These are phyloP conservation scores for Hemistola chrysoprasaria DNA, from an alignment of 2,888 invertebrate genomes.

Conservation along the genomic window DNA sequence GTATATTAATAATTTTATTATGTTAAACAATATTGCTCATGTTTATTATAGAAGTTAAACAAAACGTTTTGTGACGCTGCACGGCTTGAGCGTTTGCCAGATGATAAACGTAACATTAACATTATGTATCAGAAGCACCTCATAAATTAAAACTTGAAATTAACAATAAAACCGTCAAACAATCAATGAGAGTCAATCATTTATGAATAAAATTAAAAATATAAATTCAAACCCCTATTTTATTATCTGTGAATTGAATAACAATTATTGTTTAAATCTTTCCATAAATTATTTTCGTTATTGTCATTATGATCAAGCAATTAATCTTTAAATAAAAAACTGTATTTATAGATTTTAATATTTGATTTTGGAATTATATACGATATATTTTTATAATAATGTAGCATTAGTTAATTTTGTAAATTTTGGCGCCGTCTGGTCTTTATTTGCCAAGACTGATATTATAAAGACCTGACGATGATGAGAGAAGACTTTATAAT, in stretches of 20 bases:
- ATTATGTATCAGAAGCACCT: conserved; percentile 18
- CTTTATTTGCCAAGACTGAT: no score
- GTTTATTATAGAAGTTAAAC: no score
- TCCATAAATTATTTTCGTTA: conserved; percentile 27
- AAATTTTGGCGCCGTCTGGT: no score
- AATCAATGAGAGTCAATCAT: conserved; percentile 34
- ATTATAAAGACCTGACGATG: no score
- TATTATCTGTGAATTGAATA: conserved; percentile 73
- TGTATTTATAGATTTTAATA: not conserved
- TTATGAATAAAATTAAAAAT: conserved; percentile 37
- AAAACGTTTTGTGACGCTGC: no score
- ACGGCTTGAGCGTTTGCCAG: no score
- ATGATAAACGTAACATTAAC: no score
- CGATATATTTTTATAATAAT: conserved; percentile 15
- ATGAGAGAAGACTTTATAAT: no score
- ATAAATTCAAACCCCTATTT: conserved; percentile 76
- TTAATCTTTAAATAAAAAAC: no score
- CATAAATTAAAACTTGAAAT: conserved; percentile 18
- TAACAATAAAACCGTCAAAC: conserved; percentile 29
- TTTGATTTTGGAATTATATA: conserved; percentile 5
- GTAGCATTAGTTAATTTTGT: no score
- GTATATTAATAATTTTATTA: no score
- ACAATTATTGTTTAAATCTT: conserved; percentile 55
- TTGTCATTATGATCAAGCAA: conserved; percentile 65
- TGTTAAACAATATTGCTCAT: no score